phyloP scores from a whole-genome alignment of 2,113 vertebrate genomes.

The Cercocebus atys region DNA sequence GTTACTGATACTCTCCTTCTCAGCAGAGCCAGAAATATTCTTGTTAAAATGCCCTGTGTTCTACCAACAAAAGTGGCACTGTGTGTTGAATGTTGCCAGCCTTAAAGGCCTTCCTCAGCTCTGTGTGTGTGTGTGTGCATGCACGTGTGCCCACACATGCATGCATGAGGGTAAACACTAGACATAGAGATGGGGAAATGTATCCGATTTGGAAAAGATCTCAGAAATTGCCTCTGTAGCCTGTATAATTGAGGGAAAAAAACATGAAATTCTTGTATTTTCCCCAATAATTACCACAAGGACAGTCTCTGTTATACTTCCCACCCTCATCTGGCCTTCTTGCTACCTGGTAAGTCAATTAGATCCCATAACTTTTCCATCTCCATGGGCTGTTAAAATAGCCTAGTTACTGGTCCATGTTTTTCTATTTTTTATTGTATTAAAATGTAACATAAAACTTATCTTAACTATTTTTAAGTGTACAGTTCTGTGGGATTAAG shows the following conservation, averaged over 20 bases:
- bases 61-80: neutral
- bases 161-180: neutral
- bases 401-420: neutral
- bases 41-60: neutral
- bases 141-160: accelerated
- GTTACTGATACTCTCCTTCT: neutral
- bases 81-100: neutral
- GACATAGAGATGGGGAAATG: neutral
- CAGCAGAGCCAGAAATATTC: neutral
- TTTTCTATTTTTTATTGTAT: neutral
- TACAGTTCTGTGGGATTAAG: neutral
- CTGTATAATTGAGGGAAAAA: neutral
- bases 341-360: neutral
- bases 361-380: neutral
- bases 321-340: neutral
- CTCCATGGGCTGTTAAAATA: neutral
- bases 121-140: accelerated
- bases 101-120: neutral
- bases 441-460: neutral
- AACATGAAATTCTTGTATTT: conserved; percentile 12
- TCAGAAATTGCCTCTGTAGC: neutral
- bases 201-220: neutral
- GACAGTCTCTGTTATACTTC: neutral
- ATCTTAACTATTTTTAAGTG: neutral
- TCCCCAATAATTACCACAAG: neutral